Evolutionary conservation across 1,140 invertebrate species (phyloP).

Genomic region (Drosophila nannoptera): DNA sequence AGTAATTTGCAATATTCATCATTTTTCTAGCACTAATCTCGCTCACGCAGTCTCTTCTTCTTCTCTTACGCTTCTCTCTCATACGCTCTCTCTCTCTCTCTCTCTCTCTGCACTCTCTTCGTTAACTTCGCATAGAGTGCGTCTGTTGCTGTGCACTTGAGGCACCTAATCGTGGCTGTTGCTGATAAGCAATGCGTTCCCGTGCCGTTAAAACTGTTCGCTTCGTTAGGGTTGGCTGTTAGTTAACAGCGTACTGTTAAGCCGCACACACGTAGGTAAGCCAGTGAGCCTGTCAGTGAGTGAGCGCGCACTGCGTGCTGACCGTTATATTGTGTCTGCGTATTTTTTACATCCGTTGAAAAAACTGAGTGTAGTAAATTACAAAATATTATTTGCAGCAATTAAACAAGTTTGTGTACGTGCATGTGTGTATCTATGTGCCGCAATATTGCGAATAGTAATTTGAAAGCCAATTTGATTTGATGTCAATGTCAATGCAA

Average conservation of each 20-base stretch:
- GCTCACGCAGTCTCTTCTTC: neutral
- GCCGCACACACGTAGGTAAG: constrained; percentile 29
- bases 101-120: neutral
- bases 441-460: constrained; percentile 31
- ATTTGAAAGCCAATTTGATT: constrained; percentile 43
- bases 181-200: constrained; percentile 42
- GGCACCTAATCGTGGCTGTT: constrained; percentile 2
- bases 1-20: constrained; percentile 23
- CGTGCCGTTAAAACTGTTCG: constrained; percentile 50
- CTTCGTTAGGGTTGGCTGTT: constrained; percentile 4
- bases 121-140: neutral
- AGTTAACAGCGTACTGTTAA: constrained; percentile 52
- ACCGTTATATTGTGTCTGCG: constrained; percentile 15
- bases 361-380: constrained; percentile 7
- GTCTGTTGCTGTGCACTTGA: constrained; percentile 18
- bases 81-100: neutral
- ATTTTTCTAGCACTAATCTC: constrained; percentile 19
- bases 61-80: neutral
- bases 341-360: constrained; percentile 12
- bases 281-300: neutral
- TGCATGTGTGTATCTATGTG: constrained; percentile 2
- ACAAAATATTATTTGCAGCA: too few relatives aligned
- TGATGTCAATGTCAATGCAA: constrained; percentile 54
- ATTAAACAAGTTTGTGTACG: constrained; percentile 5
- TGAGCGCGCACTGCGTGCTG: constrained; percentile 7